Base-by-base conservation (phyloP, 35 echinoderm and acorn worm species). In the Lytechinus pictus region DNA sequence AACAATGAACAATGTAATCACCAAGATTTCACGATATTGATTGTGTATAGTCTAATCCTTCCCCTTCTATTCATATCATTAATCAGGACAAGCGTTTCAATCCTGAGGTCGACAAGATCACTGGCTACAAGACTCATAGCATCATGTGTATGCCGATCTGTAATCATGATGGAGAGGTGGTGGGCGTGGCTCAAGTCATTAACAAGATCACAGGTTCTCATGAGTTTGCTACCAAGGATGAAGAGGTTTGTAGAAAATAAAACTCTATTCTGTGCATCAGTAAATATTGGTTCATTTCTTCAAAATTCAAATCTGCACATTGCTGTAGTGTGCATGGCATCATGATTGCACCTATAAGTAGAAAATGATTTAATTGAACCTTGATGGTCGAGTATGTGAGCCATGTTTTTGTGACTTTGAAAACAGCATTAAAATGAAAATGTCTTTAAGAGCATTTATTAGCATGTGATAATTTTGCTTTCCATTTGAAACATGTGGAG, bases 71-170 rank as follows among this genome's bases (percentile, higher is more conserved):
- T 13, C 6, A 79, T 79, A 24, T 79, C 66, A n/a, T 79, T 79
- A 6, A 24, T 6, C 86, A 99, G 98, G 98, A 99, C 92, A 97
- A 97, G 19, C 95, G 98, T 58, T 99, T 99, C 89, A 99, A 99
- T 89, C 97, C 96, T 54, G 95, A 98, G 92, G 95, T 99, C n/a
- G 98, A 99, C 87, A 97, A 98, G 96, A 98, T 86, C 89, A 99
- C 98, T 14, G 98, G 98, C 14, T 99, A 98, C 89, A 98, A 95
- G 66, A 99, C 98, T 9, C 97, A 99, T 86, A 99, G 98, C 94
- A 99, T 99, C 53, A 91, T 99, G 55, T 99, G 98, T 57, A 99
- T 99, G 98, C 98, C 98, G 8, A 99, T 99, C 86, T 98, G 97
- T 71, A 99, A 97, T 86, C 98, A 99, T 96, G 98, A 99, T 19